These are phyloP conservation scores for Helicoverpa armigera DNA, from an alignment of 1,140 invertebrate species.

Conservation along the genomic window DNA sequence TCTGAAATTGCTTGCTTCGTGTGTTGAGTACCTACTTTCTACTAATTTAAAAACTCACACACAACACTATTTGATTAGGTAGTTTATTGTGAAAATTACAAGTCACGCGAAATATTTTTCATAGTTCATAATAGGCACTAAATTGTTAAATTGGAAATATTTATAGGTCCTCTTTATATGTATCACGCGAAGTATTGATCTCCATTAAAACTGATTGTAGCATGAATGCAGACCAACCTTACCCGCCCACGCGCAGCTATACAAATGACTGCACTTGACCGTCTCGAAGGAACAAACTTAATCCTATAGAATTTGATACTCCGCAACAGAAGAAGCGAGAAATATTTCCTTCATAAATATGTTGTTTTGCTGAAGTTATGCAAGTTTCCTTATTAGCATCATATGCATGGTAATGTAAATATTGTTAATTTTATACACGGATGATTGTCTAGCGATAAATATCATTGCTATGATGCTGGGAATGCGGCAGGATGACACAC, in stretches of 20 bases:
- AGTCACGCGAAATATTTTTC: too few species aligned
- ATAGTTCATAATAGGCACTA: too few species aligned
- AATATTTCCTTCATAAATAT: constrained; percentile 37
- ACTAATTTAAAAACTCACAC: background rate
- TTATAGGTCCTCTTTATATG: background rate
- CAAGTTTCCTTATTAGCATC: constrained; percentile 8
- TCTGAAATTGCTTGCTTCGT: background rate
- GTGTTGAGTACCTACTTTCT: background rate
- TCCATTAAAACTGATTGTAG: constrained; percentile 18
- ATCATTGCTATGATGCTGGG: constrained; percentile 14
- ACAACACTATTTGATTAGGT: too few species aligned
- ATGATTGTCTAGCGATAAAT: constrained; percentile 35
- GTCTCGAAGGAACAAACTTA: constrained; percentile 32
- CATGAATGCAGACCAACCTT: constrained; percentile 27
- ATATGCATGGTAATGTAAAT: constrained; percentile 6
- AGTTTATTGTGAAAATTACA: too few species aligned
- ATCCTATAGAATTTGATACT: constrained; percentile 40
- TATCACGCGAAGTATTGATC: background rate
- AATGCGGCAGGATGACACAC: constrained; percentile 24
- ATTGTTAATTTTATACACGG: constrained; percentile 34
- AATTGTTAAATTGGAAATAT: too few species aligned
- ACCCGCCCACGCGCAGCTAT: constrained; percentile 28
- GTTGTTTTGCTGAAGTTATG: constrained; percentile 16
- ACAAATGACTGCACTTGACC: constrained; percentile 46
- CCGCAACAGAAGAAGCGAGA: constrained; percentile 33